Conservation (phyloP, 2,797 vertebrate genomes). For the Paguma larvata region DNA sequence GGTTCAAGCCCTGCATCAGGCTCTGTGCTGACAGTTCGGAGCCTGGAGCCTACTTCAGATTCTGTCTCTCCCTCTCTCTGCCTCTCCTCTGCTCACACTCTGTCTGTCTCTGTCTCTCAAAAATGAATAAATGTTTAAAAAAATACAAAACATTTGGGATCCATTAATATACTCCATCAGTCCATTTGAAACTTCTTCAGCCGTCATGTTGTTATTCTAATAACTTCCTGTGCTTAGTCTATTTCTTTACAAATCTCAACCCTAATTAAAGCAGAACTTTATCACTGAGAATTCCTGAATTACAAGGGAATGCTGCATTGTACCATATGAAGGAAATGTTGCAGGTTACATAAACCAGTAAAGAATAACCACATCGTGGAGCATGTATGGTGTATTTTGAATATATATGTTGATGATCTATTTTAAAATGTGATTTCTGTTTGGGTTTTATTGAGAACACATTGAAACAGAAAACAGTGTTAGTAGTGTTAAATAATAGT, state of each 20-base stretch:
- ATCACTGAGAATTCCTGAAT: conserved; percentile 80
- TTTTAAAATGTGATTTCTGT: conserved; percentile 48
- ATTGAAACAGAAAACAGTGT: not conserved
- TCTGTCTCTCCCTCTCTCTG: no score
- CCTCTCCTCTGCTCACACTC: no score
- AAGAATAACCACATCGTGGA: not conserved
- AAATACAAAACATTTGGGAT: conserved; percentile 77
- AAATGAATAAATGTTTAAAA: not conserved
- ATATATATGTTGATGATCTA: not conserved
- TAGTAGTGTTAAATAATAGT: not conserved
- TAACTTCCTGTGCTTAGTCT: conserved; percentile 84
- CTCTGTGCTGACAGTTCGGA: no score
- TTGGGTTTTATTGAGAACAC: not conserved
- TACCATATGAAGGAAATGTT: conserved; percentile 75
- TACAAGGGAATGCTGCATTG: conserved; percentile 80
- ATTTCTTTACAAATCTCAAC: conserved; percentile 82
- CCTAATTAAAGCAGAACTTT: conserved; percentile 86
- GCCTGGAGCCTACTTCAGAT: no score
- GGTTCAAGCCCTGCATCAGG: no score
- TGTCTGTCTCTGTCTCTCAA: no score
- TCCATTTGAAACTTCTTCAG: conserved; percentile 80
- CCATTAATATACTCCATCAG: conserved; percentile 79
- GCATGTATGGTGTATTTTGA: not conserved
- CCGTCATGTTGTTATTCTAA: conserved; percentile 85
- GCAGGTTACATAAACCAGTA: not conserved